Evolutionary conservation across 2,888 invertebrate species (phyloP), one percentile per base, ranked within the genome.

Genomic region (Caenorhabditis sp.): DNA sequence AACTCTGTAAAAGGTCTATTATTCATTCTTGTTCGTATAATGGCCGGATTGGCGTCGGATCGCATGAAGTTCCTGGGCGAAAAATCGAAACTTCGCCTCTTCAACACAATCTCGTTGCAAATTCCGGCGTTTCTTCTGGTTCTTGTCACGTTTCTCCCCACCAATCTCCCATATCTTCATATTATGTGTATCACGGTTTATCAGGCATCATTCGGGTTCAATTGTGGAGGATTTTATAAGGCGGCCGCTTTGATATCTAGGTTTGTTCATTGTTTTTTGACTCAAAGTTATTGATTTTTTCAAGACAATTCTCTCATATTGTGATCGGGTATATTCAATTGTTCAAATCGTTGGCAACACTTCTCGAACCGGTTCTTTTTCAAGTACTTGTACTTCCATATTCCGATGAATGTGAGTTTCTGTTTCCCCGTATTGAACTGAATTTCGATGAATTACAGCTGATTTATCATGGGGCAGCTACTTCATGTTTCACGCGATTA

Each of bases 251-350:
- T 78, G 58, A 78, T 76, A 65, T 76, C 76, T 62, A 76, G 78
- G 78, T 75, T n/a, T 50, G 43, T 12, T 14, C 23, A 24, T 26
- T 14, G 5, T 55, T 3, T 26, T 3, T 1, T 3, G 36, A 1
- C 26, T 54, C 17, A 14, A 5, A 2, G 12, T 17, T 5, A 23
- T 1, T 19, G 19, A 21, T 8, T 24, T 27, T 23, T 64, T 76
- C 21, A 67, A 78, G 78, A 43, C 78, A 73, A 63, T 73, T 75
- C 62, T 76, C 78, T 19, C 66, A 76, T 58, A 50, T 76, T 60
- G 78, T 78, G 17, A 78, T 78, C 67, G 76, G 78, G 61, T 71
- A 76, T 54, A 68, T 78, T 50, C 78, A 78, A 60, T 50, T 78
- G 59, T 78, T 78, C 76, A 78, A 78, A 64, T 76, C 78, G 26